These are phyloP conservation scores for Grantiella picta DNA, from an alignment of 2,113 vertebrate species.

Conservation along the genomic window DNA sequence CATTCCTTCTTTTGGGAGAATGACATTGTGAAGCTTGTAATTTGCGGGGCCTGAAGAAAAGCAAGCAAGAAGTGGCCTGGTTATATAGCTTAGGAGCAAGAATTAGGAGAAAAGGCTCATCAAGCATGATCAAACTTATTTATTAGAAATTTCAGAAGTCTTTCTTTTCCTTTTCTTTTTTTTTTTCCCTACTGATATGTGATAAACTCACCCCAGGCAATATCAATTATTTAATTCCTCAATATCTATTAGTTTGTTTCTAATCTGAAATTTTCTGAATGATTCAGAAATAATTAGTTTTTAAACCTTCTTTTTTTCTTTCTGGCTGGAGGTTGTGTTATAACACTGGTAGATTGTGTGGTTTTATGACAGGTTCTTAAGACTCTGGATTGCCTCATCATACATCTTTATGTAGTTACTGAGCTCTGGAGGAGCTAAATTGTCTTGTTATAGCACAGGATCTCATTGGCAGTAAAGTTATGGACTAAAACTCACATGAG, in stretches of 20 bases:
- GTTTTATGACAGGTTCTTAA: background rate
- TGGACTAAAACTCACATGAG: background rate
- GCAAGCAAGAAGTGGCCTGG: background rate
- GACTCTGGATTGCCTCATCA: background rate
- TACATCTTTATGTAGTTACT: background rate
- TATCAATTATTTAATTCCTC: background rate
- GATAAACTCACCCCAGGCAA: background rate
- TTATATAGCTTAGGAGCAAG: background rate
- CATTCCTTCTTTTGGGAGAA: background rate
- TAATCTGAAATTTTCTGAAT: background rate
- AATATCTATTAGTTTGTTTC: background rate
- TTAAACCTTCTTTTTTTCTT: background rate
- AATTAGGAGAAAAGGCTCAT: background rate
- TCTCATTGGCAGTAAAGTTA: background rate
- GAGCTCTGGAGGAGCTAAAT: background rate
- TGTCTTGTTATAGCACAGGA: background rate
- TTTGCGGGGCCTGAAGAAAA: background rate
- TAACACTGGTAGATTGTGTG: background rate
- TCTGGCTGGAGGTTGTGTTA: background rate
- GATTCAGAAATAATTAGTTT: background rate
- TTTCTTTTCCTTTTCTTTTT: background rate
- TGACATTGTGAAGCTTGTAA: background rate
- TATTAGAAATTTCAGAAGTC: background rate
- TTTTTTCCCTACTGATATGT: background rate
- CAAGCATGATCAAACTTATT: background rate